Evolutionary conservation across 2,113 vertebrate species (phyloP), one percentile per base, ranked within the genome.

Genomic region (Chionodraco myersi): DNA sequence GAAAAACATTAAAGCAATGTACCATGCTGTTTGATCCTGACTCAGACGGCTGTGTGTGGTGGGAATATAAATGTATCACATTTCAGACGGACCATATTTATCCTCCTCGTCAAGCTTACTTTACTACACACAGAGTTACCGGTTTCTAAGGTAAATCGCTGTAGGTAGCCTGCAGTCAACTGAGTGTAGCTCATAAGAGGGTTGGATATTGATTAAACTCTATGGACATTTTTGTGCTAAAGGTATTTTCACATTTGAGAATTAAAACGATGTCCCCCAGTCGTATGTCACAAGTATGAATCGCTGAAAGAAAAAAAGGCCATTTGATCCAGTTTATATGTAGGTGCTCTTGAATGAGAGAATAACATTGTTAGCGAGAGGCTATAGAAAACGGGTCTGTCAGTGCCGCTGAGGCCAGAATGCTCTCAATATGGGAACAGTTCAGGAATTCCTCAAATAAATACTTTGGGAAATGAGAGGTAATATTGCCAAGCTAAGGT

Each of bases 11-110:
- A 87, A 90, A 87, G 80, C 73, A 52, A 21, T 3, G 48, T 72
- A 75, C 72, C 59, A 83, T 83, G 79, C 88, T 75, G 79, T 91
- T 92, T 91, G 88, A 91, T 92, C 86, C 74, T 57, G 44, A 65
- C 57, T 79, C 71, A 79, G 65, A 60, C 63, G 62, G 80, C 80
- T 44, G 66, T 77, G 75, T 85, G 80, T 80, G 77, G 60, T 70
- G 72, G 72, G 91, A 89, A 89, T 90, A 81, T 83, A 73, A 85
- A 86, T 83, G 1, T 30, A 72, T 65, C 75, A 68, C 59, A 21
- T 69, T 54, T 82, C 72, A 49, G 48, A 56, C 3, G 49, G 70
- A 85, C 26, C 51, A 16, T 53, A 68, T 84, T 72, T 36, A 77
- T 69, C 68, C 68, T 66, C 30, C 18, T 47, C 34, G 54, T 60